A percentile compares a stretch with the other conserved stretches of the same genome.
These are phyloP conservation scores for Orthosia cruda DNA, from an alignment of 2,888 invertebrate species.

Conservation along the genomic window DNA sequence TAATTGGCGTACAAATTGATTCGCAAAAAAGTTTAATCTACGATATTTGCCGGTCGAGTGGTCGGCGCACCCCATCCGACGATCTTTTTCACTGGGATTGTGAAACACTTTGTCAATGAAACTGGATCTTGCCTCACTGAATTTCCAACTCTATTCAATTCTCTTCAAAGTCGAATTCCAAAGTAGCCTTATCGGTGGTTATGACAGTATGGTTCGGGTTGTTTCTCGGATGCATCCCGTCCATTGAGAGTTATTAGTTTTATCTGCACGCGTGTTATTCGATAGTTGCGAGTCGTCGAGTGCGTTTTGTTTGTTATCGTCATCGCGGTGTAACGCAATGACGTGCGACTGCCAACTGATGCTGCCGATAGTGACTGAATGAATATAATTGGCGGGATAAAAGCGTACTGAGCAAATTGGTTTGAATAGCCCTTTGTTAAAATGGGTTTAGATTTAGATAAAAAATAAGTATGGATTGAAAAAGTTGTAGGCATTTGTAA, in stretches of 20 bases:
- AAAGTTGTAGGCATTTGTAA: background rate
- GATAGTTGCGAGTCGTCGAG: conserved; percentile 50
- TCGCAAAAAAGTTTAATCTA: conserved; percentile 70
- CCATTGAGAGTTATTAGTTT: conserved; percentile 60
- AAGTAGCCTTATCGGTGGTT: background rate
- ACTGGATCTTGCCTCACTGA: background rate
- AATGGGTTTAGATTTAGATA: conserved; percentile 14
- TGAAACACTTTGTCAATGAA: conserved; percentile 20
- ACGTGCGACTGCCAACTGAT: conserved; percentile 35
- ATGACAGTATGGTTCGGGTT: background rate
- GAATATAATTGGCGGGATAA: conserved; percentile 52
- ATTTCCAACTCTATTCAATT: conserved; percentile 1
- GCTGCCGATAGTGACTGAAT: conserved; percentile 32
- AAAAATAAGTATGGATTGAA: background rate
- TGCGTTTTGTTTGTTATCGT: conserved; percentile 57
- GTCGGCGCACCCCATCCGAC: conserved; percentile 55
- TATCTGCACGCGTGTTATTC: conserved; percentile 62
- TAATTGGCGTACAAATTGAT: conserved; percentile 77
- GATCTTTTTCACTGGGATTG: conserved; percentile 51
- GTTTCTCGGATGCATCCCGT: conserved; percentile 42
- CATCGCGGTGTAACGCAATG: conserved; percentile 53
- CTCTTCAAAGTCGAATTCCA: accelerated
- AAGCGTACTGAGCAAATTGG: conserved; percentile 16
- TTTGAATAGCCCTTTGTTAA: background rate
- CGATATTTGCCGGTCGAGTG: conserved; percentile 67